Evolutionary conservation across 2,113 vertebrate genomes (phyloP).

Genomic region (Ivindomyrus marchei): DNA sequence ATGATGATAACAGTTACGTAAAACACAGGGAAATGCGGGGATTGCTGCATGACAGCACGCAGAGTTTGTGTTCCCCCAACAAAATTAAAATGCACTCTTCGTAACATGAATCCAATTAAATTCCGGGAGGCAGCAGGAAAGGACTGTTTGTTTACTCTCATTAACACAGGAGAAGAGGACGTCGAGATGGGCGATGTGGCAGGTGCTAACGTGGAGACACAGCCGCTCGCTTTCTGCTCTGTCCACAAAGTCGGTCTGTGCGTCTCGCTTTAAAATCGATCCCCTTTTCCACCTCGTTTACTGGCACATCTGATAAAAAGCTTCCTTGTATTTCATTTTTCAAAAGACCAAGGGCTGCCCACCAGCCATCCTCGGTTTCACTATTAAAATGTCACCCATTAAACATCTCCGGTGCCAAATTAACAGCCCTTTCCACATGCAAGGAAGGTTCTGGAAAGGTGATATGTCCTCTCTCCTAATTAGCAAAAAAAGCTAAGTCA

Average conservation of each 20-base stretch:
- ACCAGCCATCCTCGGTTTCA: background rate
- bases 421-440: conserved; percentile 49
- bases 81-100: background rate
- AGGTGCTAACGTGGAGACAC: background rate
- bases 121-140: background rate
- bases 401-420: conserved; percentile 47
- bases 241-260: background rate
- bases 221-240: too few species aligned
- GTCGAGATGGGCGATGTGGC: too few species aligned
- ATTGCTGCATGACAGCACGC: background rate
- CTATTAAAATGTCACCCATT: conserved; percentile 48
- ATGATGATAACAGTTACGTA: background rate
- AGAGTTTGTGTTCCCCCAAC: background rate
- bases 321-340: background rate
- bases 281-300: background rate
- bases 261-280: background rate
- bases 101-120: background rate
- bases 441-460: conserved; percentile 22
- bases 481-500: conserved; percentile 55
- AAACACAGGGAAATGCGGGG: background rate
- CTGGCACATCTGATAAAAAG: background rate
- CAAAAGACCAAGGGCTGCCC: background rate
- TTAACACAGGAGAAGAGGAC: background rate
- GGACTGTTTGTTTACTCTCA: background rate
- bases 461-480: conserved; percentile 40